Conservation (phyloP, 2,113 vertebrate genomes). For the Seriola rivoliana region DNA sequence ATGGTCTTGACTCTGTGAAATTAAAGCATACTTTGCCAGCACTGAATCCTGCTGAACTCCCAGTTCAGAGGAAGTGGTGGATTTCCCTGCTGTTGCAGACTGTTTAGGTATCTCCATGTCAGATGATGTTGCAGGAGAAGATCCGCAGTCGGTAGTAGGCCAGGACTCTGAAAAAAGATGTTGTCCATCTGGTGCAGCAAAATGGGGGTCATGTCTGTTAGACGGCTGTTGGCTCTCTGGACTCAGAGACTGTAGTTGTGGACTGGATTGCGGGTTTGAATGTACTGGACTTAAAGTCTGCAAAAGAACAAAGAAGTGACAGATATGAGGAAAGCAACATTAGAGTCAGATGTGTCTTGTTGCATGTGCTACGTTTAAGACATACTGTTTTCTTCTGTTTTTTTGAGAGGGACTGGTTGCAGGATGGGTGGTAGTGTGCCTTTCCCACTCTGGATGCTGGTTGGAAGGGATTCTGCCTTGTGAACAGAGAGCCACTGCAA, state of each 20-base stretch:
- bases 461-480: slow-evolving; percentile 76
- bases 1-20: not conserved
- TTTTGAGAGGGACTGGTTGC: slow-evolving; percentile 62
- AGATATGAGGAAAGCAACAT: not conserved
- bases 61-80: slow-evolving; percentile 21
- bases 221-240: slow-evolving; percentile 32
- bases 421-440: slow-evolving; percentile 76
- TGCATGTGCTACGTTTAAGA: not conserved
- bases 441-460: slow-evolving; percentile 46
- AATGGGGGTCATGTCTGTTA: slow-evolving; percentile 21
- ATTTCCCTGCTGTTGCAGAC: slow-evolving; percentile 22
- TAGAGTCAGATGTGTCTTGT: not conserved
- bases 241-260: slow-evolving; percentile 34
- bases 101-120: slow-evolving; percentile 31
- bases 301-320: slow-evolving; percentile 13
- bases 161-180: slow-evolving; percentile 83
- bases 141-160: slow-evolving; percentile 81
- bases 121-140: slow-evolving; percentile 40
- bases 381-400: slow-evolving; percentile 76
- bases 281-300: slow-evolving; percentile 79
- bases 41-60: slow-evolving; percentile 78
- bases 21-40: slow-evolving; percentile 84
- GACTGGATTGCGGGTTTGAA: slow-evolving; percentile 40
- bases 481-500: slow-evolving; percentile 78
- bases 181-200: slow-evolving; percentile 37